Evolutionary conservation across 2,797 vertebrate genomes (phyloP).

Genomic region (Characodon lateralis): DNA sequence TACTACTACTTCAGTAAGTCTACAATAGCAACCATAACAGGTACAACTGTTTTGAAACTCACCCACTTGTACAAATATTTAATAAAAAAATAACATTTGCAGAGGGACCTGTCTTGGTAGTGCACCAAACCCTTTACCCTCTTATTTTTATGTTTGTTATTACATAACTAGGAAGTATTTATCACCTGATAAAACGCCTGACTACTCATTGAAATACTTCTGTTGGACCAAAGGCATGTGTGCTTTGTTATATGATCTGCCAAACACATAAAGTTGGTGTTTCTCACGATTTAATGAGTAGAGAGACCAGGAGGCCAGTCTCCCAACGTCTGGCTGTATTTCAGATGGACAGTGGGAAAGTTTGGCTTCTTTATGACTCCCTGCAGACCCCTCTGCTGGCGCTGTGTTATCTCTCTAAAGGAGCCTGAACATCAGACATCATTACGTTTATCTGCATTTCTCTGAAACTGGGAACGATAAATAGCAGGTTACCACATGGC

Average conservation of each 20-base stretch:
- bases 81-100: no score
- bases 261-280: background rate
- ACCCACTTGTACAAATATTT: no score
- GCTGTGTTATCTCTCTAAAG: conserved; percentile 17
- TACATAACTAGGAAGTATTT: background rate
- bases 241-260: background rate
- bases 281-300: conserved; percentile 4
- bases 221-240: background rate
- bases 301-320: background rate
- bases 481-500: conserved; percentile 7
- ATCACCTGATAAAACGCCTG: background rate
- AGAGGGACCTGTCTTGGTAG: no score
- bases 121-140: no score
- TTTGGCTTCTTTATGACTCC: conserved; percentile 17
- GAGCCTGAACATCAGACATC: conserved; percentile 9
- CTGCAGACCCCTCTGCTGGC: conserved; percentile 9
- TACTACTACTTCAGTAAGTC: no score
- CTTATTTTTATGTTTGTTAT: no score
- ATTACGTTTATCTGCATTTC: conserved; percentile 29
- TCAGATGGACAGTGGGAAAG: conserved; percentile 19
- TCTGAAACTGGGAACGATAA: conserved; percentile 39
- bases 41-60: no score
- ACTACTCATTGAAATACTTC: background rate
- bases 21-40: no score
- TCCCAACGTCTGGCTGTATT: background rate